Percentiles rank a stretch among this genome's conserved stretches.
phyloP scores from a whole-genome alignment of 2,113 vertebrate species.

The Conger conger region DNA sequence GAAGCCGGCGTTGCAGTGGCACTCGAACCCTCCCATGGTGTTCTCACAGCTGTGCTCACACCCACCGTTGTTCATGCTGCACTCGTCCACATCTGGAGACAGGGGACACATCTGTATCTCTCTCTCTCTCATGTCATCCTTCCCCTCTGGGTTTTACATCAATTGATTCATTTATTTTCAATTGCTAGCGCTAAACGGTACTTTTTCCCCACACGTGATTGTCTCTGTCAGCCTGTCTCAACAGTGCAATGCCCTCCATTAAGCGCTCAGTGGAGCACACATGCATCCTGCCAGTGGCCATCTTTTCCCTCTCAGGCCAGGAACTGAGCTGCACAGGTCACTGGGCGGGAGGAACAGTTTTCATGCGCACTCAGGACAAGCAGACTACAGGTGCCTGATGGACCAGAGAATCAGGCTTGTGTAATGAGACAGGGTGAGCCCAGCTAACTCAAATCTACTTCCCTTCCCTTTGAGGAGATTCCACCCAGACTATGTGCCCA shows the following conservation, averaged over 20 bases:
- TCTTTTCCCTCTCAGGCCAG: too few relatives aligned
- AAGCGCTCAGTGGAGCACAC: background rate
- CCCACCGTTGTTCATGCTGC: constrained; percentile 91
- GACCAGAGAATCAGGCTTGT: too few relatives aligned
- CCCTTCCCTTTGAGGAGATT: background rate
- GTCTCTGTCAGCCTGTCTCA: background rate
- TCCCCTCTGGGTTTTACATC: background rate
- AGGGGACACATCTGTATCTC: constrained; percentile 19
- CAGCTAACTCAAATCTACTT: background rate
- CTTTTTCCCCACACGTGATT: background rate
- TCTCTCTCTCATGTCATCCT: background rate
- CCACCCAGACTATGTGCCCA: background rate
- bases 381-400: too few relatives aligned
- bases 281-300: too few relatives aligned
- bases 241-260: background rate
- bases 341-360: too few relatives aligned
- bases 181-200: background rate
- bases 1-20: constrained; percentile 82
- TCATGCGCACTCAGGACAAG: too few relatives aligned
- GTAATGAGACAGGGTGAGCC: background rate
- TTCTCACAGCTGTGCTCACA: constrained; percentile 92
- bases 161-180: background rate
- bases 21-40: constrained; percentile 80
- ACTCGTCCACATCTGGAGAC: constrained; percentile 87
- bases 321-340: too few relatives aligned